Evolutionary conservation across 2,113 vertebrate genomes (phyloP), one percentile per base, ranked within the genome.

Genomic region (Paradoxurus hermaphroditus): DNA sequence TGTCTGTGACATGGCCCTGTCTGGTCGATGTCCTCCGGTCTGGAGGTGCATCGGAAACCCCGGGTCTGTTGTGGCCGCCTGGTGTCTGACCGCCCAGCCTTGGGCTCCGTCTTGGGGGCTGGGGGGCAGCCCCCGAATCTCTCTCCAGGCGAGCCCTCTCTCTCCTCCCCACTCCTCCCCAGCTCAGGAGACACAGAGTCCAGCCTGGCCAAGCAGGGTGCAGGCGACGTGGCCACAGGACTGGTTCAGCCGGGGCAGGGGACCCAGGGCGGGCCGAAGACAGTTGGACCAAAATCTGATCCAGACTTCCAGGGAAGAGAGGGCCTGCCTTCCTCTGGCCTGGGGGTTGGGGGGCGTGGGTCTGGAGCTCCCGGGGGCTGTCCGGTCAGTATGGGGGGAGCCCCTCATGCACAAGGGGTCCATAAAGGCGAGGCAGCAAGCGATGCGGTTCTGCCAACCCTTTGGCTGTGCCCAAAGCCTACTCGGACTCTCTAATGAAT

Each of bases 401-500:
- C 14, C 1, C 31, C 36, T 23, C 46, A 36, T 4, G 31, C 23
- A 23, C 44, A 16, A 9, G 7, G 21, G 68, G 31, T n/a, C 16
- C 13, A 4, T 0, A 21, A 11, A 68, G 46, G 31, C 1, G 4
- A 34, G 46, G 46, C 23, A 1, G 0, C 27, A 1, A 39, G 25
- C 19, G 49, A 1, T 0, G 16, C 7, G 1, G 7, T 0, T 31
- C 51, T 62, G 19, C 41, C 5, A 68, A 19, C 21, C 0, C n/a
- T 4, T 5, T 18, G 19, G 36, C 49, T 36, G 4, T 23, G 46
- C 73, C n/a, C 1, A 53, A 67, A 34, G 39, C 65, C 65, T 15
- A n/a, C 7, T 7, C 15, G 23, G 46, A 7, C 46, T 29, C 78
- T 25, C 29, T 7, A 23, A 11, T 34, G 15, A 27, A 4, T 23